A percentile compares a stretch with the other conserved stretches of the same genome.
Conservation (phyloP, 2,113 vertebrate genomes). For the Antennarius striatus region DNA sequence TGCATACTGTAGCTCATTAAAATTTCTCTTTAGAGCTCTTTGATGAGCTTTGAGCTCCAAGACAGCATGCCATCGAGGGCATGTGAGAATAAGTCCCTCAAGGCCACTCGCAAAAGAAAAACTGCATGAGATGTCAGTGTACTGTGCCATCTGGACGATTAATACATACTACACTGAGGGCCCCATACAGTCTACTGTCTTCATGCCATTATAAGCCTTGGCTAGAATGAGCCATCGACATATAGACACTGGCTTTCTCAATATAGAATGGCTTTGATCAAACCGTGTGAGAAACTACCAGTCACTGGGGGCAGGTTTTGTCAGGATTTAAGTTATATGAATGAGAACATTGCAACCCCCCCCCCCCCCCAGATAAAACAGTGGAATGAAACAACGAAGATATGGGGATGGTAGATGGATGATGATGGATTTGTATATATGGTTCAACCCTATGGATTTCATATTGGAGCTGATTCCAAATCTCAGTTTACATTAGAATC, state of each 20-base stretch:
- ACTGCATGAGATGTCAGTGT: constrained; percentile 58
- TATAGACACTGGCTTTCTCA: constrained; percentile 58
- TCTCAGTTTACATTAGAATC: too few species aligned
- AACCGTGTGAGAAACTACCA: constrained; percentile 56
- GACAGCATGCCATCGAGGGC: constrained; percentile 55
- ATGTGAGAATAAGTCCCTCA: constrained; percentile 56
- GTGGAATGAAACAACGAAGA: constrained; percentile 45
- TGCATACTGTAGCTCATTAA: constrained; percentile 73
- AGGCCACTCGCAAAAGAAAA: constrained; percentile 60
- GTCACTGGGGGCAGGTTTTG: constrained; percentile 65
- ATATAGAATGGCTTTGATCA: constrained; percentile 70
- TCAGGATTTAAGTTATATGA: constrained; percentile 62
- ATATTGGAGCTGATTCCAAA: too few species aligned
- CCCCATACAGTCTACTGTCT: constrained; percentile 49
- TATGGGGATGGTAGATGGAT: constrained; percentile 49
- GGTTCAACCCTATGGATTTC: background rate
- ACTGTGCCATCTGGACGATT: constrained; percentile 58
- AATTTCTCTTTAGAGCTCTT: constrained; percentile 61
- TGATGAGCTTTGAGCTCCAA: constrained; percentile 54
- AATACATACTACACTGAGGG: constrained; percentile 52
- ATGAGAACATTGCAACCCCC: constrained; percentile 46
- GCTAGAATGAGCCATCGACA: constrained; percentile 50
- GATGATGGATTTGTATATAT: constrained; percentile 46
- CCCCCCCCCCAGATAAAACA: constrained; percentile 26
- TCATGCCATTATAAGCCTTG: constrained; percentile 41